A percentile compares a stretch with the other conserved stretches of the same genome.
These are phyloP conservation scores for Sylvia atricapilla DNA, from an alignment of 2,113 vertebrate species.

Conservation along the genomic window DNA sequence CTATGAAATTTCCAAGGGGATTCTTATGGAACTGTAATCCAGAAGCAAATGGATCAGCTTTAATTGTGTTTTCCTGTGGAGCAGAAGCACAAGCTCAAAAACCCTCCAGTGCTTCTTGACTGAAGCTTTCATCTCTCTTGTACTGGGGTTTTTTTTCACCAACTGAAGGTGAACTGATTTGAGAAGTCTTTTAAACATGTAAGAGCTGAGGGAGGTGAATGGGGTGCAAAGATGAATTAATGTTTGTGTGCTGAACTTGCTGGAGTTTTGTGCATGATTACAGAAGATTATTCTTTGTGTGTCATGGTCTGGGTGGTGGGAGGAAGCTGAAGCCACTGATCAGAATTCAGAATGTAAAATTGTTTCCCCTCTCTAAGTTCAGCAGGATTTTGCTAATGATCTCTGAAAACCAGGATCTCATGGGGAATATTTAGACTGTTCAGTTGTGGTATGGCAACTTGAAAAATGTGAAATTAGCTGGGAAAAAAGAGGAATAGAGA, in stretches of 20 bases:
- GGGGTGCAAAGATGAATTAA: neutral
- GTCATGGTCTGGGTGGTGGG: neutral
- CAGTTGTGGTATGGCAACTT: neutral
- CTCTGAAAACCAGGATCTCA: neutral
- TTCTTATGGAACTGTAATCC: neutral
- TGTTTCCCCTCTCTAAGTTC: neutral
- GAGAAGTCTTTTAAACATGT: neutral
- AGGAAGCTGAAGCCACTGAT: neutral
- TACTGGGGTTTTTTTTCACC: neutral
- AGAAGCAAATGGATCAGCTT: neutral
- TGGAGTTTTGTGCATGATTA: neutral
- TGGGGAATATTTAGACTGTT: neutral
- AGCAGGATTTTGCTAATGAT: neutral
- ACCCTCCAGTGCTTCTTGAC: neutral
- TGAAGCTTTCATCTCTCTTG: neutral
- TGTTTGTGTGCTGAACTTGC: neutral
- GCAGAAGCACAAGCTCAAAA: neutral
- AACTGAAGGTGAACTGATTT: neutral
- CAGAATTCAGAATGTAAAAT: neutral
- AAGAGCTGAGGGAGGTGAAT: neutral
- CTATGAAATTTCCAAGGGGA: neutral
- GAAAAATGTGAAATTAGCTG: neutral
- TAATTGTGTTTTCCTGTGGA: constrained; percentile 15
- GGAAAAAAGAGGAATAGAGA: neutral
- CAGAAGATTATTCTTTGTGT: neutral